Base-by-base conservation (phyloP, 2,113 vertebrate genomes). In the Zosterops borbonicus region DNA sequence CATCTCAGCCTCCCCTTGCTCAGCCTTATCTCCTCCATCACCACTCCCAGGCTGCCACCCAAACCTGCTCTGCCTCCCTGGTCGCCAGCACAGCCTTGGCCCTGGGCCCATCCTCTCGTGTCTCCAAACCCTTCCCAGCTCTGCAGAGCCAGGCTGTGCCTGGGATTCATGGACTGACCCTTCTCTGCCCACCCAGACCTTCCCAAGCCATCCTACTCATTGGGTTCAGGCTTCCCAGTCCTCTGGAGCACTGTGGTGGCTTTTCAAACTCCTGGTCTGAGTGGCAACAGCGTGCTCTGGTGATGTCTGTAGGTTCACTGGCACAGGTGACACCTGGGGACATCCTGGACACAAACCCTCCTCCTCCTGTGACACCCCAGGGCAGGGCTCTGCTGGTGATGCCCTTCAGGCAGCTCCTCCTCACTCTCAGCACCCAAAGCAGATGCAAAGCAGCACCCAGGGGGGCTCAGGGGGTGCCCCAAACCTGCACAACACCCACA, bases 291-390 rank as follows among this genome's bases (percentile, higher is more conserved):
- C 0, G 1, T 3, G 6, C 22, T 44, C 4, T 7, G 47, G 8
- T 12, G 7, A 8, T 25, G n/a, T 9, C 2, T 9, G 24, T 0
- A 0, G n/a, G 12, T 9, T 23, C 13, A 1, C 11, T 3, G 2
- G 63, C 33, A 42, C 1, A 1, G 28, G 47, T 0, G 0, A 28
- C 68, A 35, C 9, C 18, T 2, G 24, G 49, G 4, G 73, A 77
- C 73, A 28, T 3, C 37, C 53, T 35, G 59, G 5, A 12, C 0
- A 5, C 9, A 67, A 29, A 15, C n/a, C 59, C 60, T 49, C 19
- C 60, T 49, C 19, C n/a, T 74, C 39, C 64, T 25, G 27, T 20
- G 1, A 7, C 62, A 24, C 10, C 22, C 20, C 53, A 21, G 71
- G 0, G 2, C 41, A 29, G 85, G 60, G 47, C 0, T 22, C 42